Conservation (phyloP, 2,113 vertebrate genomes). For the Dinomys branickii region DNA sequence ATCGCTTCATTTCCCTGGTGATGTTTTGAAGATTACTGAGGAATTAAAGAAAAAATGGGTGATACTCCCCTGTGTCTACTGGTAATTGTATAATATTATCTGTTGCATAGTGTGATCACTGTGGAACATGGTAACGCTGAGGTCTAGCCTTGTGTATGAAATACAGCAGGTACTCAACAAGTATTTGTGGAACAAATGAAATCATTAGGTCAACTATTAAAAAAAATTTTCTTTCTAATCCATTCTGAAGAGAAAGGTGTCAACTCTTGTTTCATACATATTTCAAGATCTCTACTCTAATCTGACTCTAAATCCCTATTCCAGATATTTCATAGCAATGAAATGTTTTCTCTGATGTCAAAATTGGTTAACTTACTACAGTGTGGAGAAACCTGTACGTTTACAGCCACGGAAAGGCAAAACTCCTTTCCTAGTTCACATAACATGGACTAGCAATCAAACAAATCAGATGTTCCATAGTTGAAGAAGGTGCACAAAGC, state of each 20-base stretch:
- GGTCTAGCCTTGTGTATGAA: background rate
- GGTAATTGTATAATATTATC: background rate
- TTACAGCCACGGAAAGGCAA: background rate
- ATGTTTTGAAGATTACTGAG: constrained; percentile 12
- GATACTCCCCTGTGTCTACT: background rate
- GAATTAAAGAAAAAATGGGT: background rate
- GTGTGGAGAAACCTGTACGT: background rate
- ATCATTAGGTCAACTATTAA: background rate
- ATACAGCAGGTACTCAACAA: background rate
- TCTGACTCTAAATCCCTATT: background rate
- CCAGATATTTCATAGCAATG: background rate
- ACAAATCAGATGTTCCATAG: constrained; percentile 5
- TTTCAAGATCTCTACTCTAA: background rate
- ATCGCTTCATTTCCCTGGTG: background rate
- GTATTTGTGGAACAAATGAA: background rate
- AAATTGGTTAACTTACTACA: background rate
- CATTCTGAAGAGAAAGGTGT: background rate
- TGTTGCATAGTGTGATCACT: background rate
- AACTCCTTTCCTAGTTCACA: background rate
- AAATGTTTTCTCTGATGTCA: constrained; percentile 7
- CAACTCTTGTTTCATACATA: background rate
- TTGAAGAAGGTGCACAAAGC: background rate
- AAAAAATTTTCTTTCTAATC: background rate
- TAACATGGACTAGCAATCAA: background rate
- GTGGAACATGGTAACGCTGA: background rate